Percentiles rank a stretch among this genome's conserved stretches.
Evolutionary conservation across 2,797 vertebrate genomes (phyloP).

Genomic region (Pseudomugil gertrudae): DNA sequence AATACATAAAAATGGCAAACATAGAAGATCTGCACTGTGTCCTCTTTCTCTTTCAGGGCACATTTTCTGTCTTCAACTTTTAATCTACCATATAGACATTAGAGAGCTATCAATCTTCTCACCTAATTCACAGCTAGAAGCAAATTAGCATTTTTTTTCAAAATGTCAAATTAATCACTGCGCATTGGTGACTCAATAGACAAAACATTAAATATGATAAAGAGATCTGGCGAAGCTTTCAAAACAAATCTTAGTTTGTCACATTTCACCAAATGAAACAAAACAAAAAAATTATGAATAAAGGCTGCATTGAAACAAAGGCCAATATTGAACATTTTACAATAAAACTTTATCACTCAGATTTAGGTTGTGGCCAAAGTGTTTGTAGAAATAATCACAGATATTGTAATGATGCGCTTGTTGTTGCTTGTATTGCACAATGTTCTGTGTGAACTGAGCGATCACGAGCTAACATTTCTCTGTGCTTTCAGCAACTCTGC

Average conservation of each 20-base stretch:
- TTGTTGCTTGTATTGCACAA: slow-evolving; percentile 64
- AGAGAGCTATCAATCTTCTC: background rate
- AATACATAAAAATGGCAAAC: too few relatives aligned
- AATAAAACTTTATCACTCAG: background rate
- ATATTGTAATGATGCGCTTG: slow-evolving; percentile 44
- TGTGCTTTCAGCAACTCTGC: slow-evolving; percentile 80
- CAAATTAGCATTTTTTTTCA: slow-evolving; percentile 10
- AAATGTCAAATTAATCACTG: slow-evolving; percentile 38
- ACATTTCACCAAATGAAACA: background rate
- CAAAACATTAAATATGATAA: slow-evolving; percentile 9
- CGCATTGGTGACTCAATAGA: slow-evolving; percentile 7
- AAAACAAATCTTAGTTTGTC: background rate
- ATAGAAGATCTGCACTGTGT: too few relatives aligned
- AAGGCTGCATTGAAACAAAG: background rate
- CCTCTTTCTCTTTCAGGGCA: slow-evolving; percentile 1
- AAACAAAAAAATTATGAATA: slow-evolving; percentile 6
- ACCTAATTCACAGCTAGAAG: slow-evolving; percentile 7
- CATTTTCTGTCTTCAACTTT: slow-evolving; percentile 5
- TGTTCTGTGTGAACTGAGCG: slow-evolving; percentile 67
- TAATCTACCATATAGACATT: slow-evolving; percentile 1
- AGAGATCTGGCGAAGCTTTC: slow-evolving; percentile 12
- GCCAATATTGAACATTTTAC: background rate
- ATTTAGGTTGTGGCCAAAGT: background rate
- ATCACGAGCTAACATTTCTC: slow-evolving; percentile 77
- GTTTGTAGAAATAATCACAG: slow-evolving; percentile 19